Evolutionary conservation across 2,113 vertebrate genomes (phyloP), one percentile per base, ranked within the genome.

Genomic region (Esox niger): DNA sequence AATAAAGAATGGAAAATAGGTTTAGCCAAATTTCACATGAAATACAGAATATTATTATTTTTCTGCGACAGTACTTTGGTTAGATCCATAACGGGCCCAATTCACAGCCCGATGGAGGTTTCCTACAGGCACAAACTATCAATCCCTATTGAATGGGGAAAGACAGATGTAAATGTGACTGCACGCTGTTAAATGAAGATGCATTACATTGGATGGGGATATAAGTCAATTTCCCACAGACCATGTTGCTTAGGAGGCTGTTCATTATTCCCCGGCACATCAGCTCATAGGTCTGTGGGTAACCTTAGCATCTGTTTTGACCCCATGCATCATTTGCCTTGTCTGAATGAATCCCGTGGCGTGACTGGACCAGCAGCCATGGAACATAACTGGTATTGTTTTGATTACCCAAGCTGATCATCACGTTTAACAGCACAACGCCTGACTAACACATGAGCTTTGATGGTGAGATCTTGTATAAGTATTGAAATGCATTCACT

Each of bases 101-200:
- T 46, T 21, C 33, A 63, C 33, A 3, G 23, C 32, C 38, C 35
- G 6, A 38, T 54, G 47, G 27, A 38, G 67, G 59, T 46, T 49
- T 20, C 57, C 66, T 49, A 15, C 57, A 46, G 47, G 46, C 67
- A 5, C 23, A n/a, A 55, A 71, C 55, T 56, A 77, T 77, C 68
- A 70, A 80, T 80, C 52, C 70, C 43, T 56, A 74, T 65, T 71
- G 57, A 17, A 58, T 31, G 47, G 29, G 6, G 47, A 31, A 71
- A 69, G 74, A 74, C 71, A 74, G 68, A 74, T 77, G 76, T 77
- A 77, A 80, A 80, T 75, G 74, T 74, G 71, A 80, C 56, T 21
- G 21, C 32, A 23, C 43, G 33, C 61, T 32, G 59, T 65, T 66
- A 68, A 68, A 77, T 80, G 68, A 77, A 77, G 71, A 80, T 64